These are phyloP conservation scores for Steatornis caripensis DNA, from an alignment of 2,113 vertebrate species.

Conservation along the genomic window DNA sequence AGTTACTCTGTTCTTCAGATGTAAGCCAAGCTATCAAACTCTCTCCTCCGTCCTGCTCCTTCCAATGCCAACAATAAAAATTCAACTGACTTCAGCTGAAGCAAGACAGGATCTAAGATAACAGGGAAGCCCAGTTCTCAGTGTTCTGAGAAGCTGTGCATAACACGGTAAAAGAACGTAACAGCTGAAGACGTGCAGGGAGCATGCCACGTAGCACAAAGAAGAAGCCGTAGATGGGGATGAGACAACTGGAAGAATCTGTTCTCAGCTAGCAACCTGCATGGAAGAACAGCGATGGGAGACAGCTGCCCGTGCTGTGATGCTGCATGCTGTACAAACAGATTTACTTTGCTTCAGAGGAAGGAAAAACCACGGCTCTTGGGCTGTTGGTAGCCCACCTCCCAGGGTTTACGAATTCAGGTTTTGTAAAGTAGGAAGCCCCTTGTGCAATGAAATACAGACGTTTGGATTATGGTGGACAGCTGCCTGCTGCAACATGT, in stretches of 20 bases:
- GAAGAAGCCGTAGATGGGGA: neutral
- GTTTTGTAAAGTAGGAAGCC: neutral
- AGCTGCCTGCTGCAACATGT: neutral
- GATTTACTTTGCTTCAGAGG: neutral
- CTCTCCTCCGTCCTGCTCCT: neutral
- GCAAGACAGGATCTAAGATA: neutral
- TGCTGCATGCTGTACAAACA: neutral
- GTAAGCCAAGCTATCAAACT: neutral
- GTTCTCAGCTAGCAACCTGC: neutral
- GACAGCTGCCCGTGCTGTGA: neutral
- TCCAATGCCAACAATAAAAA: neutral
- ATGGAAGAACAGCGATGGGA: neutral
- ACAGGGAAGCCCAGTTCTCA: neutral
- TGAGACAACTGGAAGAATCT: neutral
- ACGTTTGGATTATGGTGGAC: neutral
- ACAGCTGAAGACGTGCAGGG: neutral
- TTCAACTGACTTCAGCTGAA: neutral
- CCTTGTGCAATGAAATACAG: neutral
- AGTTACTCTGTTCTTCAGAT: neutral
- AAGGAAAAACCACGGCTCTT: neutral
- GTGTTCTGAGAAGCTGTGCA: neutral
- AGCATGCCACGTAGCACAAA: too few relatives aligned
- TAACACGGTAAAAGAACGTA: accelerated
- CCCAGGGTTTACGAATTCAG: neutral
- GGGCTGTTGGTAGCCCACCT: neutral